Base-by-base conservation (phyloP, 2,797 vertebrate species). In the Crocodylus rhombifer region DNA sequence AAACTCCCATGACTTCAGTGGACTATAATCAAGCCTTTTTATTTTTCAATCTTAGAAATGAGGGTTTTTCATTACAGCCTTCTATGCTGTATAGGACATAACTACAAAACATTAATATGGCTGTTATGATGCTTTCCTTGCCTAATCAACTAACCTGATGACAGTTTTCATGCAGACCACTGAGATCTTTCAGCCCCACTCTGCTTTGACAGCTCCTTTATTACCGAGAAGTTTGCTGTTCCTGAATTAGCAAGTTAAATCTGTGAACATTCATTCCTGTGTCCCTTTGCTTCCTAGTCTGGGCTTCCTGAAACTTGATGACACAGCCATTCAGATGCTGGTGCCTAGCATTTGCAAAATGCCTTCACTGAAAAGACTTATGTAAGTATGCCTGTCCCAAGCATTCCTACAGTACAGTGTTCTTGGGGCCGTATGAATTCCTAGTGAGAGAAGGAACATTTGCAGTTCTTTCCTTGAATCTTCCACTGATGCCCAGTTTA, bases 331-430 rank as follows among this genome's bases (percentile, higher is more conserved):
- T 51, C 63, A 61, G 18, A 67, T n/a, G 64, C 97, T 99, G 71
- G 94, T 89, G 21, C 92, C 84, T 73, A 94, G 92, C 3, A 96
- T 99, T 1, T 77, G n/a, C 42, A 85, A 57, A 8, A 97, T 97
- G 97, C 90, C 80, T 3, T 97, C 90, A 16, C 89, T 99, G 82
- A 97, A 89, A 90, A 97, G 94, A 80, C 97, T 99, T 3, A 86
- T 97, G 99, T 99, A 86, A 98, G 98, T 98, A 77, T 62, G 58
- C 15, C 21, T 56, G 7, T 20, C 42, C 7, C 36, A 25, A 23
- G 36, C 36, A 12, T 25, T 73, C 33, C 14, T 3, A 14, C 7
- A 16, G 23, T 26, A 25, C 15, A 25, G 13, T 8, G 23, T 73
- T 73, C 42, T 7, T 14, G 1, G 14, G 33, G 21, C 36, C 69